Base-by-base conservation (phyloP, 2,888 invertebrate genomes). In the Pseudeuparius sepicola region DNA sequence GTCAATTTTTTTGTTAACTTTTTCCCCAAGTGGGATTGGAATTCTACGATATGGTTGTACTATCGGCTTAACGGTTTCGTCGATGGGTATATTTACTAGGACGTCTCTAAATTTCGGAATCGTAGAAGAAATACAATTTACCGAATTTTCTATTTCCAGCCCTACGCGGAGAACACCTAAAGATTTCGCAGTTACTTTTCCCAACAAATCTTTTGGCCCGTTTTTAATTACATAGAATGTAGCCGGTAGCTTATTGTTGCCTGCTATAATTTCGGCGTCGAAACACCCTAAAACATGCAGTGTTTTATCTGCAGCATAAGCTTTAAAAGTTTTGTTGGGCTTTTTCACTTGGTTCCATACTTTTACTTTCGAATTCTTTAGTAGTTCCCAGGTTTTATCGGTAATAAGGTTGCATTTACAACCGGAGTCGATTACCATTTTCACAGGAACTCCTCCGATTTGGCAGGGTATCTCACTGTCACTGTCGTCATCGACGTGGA, bases 101-200 rank as follows among this genome's bases (percentile, higher is more conserved):
- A 54, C 37, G 34, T 51, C 40, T 38, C 51, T 52, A 15, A 54
- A 46, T 48, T 58, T 51, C 23, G 46, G 43, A 34, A 50, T 44
- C 11, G 35, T 14, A n/a, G n/a, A n/a, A 11, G 35, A 4, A 13
- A 24, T 14, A 4, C 13, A 15, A 30, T 33, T 31, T 18, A 37
- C 17, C n/a, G n/a, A n/a, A 26, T 44, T 40, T 24, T 31, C 4
- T 24, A 12, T 23, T 9, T 18, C 27, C 2, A 29, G 3, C 2
- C 48, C 48, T n/a, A 49, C 35, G 36, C 44, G 34, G 10, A 49
- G 33, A 31, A 49, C 36, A 13, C 40, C 42, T 15, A 49, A 31
- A 6, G 17, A 31, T 11, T 25, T 42, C 12, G 44, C 39, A 2
- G 48, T 45, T 13, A 34, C 16, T 37, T 44, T 45, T 14, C 41